Evolutionary conservation across 2,113 vertebrate species (phyloP).

Genomic region (Prochilodus magdalenae): DNA sequence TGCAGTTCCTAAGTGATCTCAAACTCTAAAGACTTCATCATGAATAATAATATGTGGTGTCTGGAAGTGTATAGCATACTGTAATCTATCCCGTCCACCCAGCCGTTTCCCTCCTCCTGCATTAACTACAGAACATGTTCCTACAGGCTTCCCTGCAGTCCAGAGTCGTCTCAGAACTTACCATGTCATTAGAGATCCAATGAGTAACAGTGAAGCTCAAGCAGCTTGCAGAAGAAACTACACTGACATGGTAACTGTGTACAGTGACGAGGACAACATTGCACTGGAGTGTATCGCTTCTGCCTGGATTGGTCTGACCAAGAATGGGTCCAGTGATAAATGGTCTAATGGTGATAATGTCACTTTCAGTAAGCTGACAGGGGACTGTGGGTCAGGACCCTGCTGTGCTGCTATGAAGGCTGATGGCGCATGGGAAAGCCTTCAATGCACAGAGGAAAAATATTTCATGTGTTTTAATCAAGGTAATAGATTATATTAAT

Average conservation of each 20-base stretch:
- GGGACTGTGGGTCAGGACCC: fast-evolving
- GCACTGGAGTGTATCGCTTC: fast-evolving
- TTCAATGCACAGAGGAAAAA: not conserved
- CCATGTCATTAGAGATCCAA: not conserved
- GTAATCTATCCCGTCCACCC: too few relatives aligned
- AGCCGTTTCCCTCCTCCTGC: too few relatives aligned
- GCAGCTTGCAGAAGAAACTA: fast-evolving
- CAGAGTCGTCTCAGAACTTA: not conserved
- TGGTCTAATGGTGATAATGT: constrained; percentile 56
- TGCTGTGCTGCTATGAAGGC: constrained; percentile 14
- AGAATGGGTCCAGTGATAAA: fast-evolving
- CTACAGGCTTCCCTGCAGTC: not conserved
- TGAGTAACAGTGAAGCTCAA: not conserved
- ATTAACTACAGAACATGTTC: not conserved
- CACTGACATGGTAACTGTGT: too few relatives aligned
- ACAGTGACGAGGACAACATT: too few relatives aligned
- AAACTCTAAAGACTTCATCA: too few relatives aligned
- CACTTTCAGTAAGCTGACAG: fast-evolving
- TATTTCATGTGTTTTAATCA: constrained; percentile 61
- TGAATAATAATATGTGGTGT: too few relatives aligned
- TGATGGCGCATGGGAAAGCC: not conserved
- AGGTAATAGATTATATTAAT: constrained; percentile 54
- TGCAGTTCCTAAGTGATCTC: too few relatives aligned
- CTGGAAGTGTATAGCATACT: too few relatives aligned
- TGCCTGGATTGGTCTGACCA: constrained; percentile 45